These are phyloP conservation scores for Phylloscopus whistleri DNA, from an alignment of 2,113 vertebrate genomes.

Conservation along the genomic window DNA sequence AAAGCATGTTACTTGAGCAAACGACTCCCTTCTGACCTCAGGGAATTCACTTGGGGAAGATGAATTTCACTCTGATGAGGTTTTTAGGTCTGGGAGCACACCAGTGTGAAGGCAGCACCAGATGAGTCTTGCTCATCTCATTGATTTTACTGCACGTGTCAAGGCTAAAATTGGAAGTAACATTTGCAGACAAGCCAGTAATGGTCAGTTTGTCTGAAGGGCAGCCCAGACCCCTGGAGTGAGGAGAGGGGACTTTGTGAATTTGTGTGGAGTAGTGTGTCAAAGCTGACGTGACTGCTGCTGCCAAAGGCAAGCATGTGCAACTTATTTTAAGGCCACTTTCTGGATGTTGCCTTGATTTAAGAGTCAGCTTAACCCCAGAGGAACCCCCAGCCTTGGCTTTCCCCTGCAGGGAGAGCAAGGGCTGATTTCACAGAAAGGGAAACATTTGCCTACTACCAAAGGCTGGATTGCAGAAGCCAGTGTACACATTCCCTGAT, in stretches of 20 bases:
- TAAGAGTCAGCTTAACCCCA: background rate
- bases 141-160: rapidly evolving
- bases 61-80: background rate
- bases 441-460: background rate
- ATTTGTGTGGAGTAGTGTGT: background rate
- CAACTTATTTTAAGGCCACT: background rate
- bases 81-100: background rate
- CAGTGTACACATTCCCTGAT: rapidly evolving
- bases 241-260: background rate
- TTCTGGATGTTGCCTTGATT: background rate
- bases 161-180: background rate
- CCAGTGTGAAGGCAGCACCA: background rate
- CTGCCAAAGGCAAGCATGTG: rapidly evolving
- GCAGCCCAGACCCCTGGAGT: rapidly evolving
- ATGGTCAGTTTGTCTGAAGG: background rate
- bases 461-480: background rate
- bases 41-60: background rate
- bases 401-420: background rate
- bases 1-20: background rate
- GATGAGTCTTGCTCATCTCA: background rate
- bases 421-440: background rate
- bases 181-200: background rate
- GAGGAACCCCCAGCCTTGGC: background rate
- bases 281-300: background rate
- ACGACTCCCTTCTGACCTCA: rapidly evolving